These are phyloP conservation scores for Anser cygnoides DNA, from an alignment of 2,113 vertebrate species.

Conservation along the genomic window DNA sequence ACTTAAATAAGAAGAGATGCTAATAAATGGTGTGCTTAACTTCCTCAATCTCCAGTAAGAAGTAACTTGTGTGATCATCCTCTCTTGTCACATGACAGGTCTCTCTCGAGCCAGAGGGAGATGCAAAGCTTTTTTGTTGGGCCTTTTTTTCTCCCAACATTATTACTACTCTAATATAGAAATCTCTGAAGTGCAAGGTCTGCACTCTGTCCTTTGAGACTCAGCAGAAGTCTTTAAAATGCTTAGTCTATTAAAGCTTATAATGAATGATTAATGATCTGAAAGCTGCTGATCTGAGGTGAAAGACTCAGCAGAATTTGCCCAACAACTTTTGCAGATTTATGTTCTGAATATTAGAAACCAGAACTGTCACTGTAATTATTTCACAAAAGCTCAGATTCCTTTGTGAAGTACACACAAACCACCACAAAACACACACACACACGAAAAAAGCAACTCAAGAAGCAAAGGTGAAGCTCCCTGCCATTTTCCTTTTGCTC, in stretches of 20 bases:
- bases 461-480: not conserved
- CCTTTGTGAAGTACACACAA: not conserved
- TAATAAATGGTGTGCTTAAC: not conserved
- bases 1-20: not conserved
- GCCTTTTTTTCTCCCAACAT: not conserved
- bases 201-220: constrained; percentile 29
- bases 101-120: not conserved
- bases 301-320: constrained; percentile 50
- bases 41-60: not conserved
- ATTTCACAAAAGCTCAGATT: not conserved
- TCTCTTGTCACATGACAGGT: not conserved
- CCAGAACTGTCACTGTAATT: not conserved
- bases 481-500: not conserved
- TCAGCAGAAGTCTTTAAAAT: constrained; percentile 54
- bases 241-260: constrained; percentile 51
- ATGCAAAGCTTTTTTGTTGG: not conserved
- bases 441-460: not conserved
- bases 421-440: not conserved
- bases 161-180: not conserved
- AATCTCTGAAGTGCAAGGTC: constrained; percentile 12
- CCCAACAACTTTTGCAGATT: constrained; percentile 45
- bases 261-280: constrained; percentile 58
- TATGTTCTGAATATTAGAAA: not conserved
- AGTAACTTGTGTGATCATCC: not conserved
- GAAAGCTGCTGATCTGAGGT: constrained; percentile 28